Conservation (phyloP, 2,797 vertebrate species). For the Phylloscopus collybita region DNA sequence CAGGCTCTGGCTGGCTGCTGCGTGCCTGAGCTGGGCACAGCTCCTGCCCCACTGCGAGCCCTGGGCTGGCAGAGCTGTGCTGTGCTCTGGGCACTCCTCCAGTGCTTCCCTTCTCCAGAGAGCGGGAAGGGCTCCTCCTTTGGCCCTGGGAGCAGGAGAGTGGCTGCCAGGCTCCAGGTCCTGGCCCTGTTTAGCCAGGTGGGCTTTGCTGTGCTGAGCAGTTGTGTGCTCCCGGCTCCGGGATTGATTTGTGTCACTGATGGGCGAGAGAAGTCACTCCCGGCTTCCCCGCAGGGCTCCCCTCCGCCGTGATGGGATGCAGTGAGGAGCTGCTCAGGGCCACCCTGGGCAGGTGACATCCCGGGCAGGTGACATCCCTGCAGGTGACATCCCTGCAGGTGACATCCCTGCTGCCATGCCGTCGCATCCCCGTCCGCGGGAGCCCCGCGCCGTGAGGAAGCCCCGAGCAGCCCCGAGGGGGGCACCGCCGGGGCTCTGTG, state of each 20-base stretch:
- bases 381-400: not conserved
- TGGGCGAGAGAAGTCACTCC: not conserved
- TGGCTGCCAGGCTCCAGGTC: not conserved
- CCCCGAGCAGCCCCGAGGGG: no score
- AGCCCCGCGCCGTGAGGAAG: not conserved
- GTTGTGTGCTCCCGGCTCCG: not conserved
- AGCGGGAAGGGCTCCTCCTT: not conserved
- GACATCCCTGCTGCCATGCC: not conserved
- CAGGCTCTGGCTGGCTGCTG: not conserved
- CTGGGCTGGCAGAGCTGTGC: not conserved
- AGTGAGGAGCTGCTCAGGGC: not conserved
- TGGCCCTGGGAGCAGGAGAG: not conserved
- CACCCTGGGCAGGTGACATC: not conserved
- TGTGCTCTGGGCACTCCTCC: not conserved
- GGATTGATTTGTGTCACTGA: not conserved
- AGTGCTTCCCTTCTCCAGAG: not conserved
- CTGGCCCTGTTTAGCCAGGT: not conserved
- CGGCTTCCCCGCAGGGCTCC: rapidly evolving
- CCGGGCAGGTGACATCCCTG: not conserved
- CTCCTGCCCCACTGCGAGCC: not conserved
- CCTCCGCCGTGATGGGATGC: not conserved
- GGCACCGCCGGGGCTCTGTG: not conserved
- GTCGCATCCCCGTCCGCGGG: not conserved
- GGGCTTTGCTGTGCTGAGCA: not conserved
- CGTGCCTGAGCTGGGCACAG: not conserved